phyloP scores from a whole-genome alignment of 2,888 invertebrate species.

The Ophion slaviceki region DNA sequence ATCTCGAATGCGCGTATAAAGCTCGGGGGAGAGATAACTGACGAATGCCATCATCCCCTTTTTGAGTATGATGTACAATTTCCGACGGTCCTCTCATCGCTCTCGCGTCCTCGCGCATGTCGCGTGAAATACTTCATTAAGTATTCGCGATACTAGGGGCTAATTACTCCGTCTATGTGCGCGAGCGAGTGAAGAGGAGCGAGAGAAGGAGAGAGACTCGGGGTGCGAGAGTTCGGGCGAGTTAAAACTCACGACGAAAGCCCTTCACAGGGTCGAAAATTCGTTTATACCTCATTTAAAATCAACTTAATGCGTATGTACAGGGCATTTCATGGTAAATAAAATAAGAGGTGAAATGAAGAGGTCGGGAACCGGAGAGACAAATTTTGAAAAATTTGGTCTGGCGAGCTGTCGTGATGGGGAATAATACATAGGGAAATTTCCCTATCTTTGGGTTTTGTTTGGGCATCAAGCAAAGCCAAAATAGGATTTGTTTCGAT shows the following conservation, averaged over 20 bases:
- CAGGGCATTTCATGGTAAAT: not conserved
- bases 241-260: slow-evolving; percentile 41
- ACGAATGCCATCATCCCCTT: slow-evolving; percentile 47
- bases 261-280: slow-evolving; percentile 21
- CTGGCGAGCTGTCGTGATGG: too few relatives aligned
- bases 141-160: slow-evolving; percentile 54
- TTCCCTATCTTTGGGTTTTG: too few relatives aligned
- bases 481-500: too few relatives aligned
- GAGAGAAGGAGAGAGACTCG: slow-evolving; percentile 19
- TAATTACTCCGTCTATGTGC: slow-evolving; percentile 46
- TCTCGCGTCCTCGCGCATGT: slow-evolving; percentile 7
- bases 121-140: slow-evolving; percentile 56
- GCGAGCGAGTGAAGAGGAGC: not conserved
- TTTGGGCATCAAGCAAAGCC: too few relatives aligned
- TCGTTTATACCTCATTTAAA: slow-evolving; percentile 29
- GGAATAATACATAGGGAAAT: too few relatives aligned
- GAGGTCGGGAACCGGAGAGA: too few relatives aligned
- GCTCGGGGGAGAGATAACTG: slow-evolving; percentile 37
- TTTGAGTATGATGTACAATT: slow-evolving; percentile 45
- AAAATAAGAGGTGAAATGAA: not conserved
- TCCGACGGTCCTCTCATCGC: slow-evolving; percentile 49
- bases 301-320: not conserved
- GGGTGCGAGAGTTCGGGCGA: slow-evolving; percentile 11
- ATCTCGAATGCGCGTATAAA: not conserved
- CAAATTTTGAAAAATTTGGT: too few relatives aligned